Conservation (phyloP, 30 jellyfish, hydroid and myxozoan genomes). For the Pelagia noctiluca region DNA sequence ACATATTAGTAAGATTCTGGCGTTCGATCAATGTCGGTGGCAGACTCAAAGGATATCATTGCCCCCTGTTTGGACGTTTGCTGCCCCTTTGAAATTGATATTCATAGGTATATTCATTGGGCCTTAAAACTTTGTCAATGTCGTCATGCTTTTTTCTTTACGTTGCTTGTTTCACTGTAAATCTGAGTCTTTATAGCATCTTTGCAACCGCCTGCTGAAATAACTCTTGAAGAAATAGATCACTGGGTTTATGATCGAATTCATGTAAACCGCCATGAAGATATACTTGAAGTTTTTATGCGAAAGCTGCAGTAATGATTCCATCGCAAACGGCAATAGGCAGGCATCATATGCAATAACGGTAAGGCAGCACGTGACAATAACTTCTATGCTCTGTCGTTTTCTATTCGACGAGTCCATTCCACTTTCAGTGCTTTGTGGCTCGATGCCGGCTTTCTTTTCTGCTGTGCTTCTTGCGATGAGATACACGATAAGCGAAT, state of each 20-base stretch:
- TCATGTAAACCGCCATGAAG: not conserved
- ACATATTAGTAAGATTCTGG: too few species aligned
- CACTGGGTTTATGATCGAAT: not conserved
- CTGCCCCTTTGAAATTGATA: too few species aligned
- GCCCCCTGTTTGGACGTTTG: too few species aligned
- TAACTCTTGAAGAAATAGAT: not conserved
- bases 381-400: not conserved
- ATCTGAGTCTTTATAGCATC: too few species aligned
- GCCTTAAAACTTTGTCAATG: too few species aligned
- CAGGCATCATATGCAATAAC: constrained; percentile 21
- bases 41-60: too few species aligned
- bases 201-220: not conserved
- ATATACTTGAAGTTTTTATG: too few species aligned
- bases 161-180: too few species aligned
- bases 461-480: not conserved
- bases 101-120: too few species aligned
- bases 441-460: not conserved
- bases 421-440: not conserved
- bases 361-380: constrained; percentile 15
- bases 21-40: too few species aligned
- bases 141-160: too few species aligned
- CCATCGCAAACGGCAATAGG: constrained; percentile 32
- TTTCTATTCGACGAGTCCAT: not conserved
- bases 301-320: not conserved
- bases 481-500: constrained; percentile 6